Conservation (phyloP, 2,113 vertebrate species). For the Morone chrysops region DNA sequence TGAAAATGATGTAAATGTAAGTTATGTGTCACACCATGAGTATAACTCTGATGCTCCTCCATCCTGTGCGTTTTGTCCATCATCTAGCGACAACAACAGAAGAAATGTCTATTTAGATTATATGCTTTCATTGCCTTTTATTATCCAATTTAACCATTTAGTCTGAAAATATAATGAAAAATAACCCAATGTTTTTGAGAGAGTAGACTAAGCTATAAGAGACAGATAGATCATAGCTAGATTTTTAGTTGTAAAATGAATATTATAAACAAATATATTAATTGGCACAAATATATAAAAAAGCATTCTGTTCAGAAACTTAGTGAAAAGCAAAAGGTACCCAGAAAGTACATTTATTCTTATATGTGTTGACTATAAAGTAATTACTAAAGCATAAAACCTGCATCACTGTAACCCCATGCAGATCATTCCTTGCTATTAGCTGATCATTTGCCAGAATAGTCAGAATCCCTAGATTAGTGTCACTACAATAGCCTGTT, state of each 20-base stretch:
- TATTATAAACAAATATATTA: too few species aligned
- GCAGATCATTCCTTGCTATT: slow-evolving; percentile 17
- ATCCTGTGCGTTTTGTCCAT: not conserved
- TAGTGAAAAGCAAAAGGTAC: too few species aligned
- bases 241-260: not conserved
- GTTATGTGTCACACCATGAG: too few species aligned
- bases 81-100: not conserved
- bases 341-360: too few species aligned
- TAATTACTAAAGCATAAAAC: not conserved
- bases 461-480: slow-evolving; percentile 56
- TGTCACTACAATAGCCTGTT: slow-evolving; percentile 59
- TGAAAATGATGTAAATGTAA: not conserved
- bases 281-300: too few species aligned
- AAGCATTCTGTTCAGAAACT: not conserved
- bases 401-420: not conserved
- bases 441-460: slow-evolving; percentile 51
- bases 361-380: not conserved
- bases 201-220: not conserved
- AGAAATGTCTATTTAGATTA: not conserved
- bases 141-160: too few species aligned
- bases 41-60: not conserved
- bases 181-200: not conserved
- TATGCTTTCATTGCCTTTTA: not conserved
- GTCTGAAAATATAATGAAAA: not conserved
- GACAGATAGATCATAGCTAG: not conserved